Conservation (phyloP, 2,113 vertebrate species). For the Thunnus maccoyii region DNA sequence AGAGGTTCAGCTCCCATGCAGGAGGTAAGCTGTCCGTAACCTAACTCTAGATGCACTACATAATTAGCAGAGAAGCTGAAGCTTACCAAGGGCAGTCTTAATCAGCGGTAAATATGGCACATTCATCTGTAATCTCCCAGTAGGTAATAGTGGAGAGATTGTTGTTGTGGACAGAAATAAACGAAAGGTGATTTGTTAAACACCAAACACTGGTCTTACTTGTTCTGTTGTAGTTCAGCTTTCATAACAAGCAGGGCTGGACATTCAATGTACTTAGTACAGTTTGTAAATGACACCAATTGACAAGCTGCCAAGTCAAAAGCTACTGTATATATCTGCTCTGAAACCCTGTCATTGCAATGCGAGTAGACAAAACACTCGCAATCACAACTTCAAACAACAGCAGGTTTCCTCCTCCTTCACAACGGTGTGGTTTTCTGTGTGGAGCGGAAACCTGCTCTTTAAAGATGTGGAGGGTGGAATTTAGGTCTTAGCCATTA, state of each 20-base stretch:
- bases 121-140: slow-evolving; percentile 48
- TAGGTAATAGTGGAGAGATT: slow-evolving; percentile 58
- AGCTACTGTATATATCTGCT: not conserved
- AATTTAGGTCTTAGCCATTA: slow-evolving; percentile 81
- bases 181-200: slow-evolving; percentile 50
- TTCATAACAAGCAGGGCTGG: slow-evolving; percentile 32
- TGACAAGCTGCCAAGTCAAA: not conserved
- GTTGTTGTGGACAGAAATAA: slow-evolving; percentile 49
- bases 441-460: slow-evolving; percentile 57
- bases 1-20: not conserved
- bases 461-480: slow-evolving; percentile 62
- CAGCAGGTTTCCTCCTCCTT: not conserved
- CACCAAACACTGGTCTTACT: slow-evolving; percentile 25
- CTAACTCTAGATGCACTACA: not conserved
- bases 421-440: slow-evolving; percentile 28
- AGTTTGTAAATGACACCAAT: not conserved
- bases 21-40: not conserved
- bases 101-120: slow-evolving; percentile 50
- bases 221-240: slow-evolving; percentile 8
- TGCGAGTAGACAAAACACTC: not conserved
- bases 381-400: not conserved
- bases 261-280: not conserved
- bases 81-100: slow-evolving; percentile 37
- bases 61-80: slow-evolving; percentile 7
- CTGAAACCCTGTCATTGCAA: not conserved